phyloP scores from a whole-genome alignment of 2,888 invertebrate genomes.

The Pterostichus madidus region DNA sequence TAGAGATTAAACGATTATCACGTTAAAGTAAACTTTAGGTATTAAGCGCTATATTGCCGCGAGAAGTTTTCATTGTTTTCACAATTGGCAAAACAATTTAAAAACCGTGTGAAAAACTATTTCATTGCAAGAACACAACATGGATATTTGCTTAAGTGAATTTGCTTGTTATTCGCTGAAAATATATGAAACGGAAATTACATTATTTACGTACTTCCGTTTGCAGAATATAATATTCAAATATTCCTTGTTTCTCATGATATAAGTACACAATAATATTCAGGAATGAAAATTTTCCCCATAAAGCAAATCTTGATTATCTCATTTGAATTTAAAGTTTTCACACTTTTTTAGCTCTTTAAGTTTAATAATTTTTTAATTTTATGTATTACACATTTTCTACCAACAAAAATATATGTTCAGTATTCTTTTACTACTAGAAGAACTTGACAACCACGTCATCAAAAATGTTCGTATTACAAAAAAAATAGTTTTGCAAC shows the following conservation, averaged over 20 bases:
- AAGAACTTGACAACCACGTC: too few relatives aligned
- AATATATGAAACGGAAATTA: conserved; percentile 56
- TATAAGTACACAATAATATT: not conserved
- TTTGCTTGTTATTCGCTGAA: conserved; percentile 51
- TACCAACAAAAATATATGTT: too few relatives aligned
- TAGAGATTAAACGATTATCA: conserved; percentile 17
- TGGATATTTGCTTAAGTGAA: conserved; percentile 54
- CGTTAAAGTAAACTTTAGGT: not conserved
- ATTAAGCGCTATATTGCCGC: not conserved
- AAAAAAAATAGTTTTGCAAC: too few relatives aligned
- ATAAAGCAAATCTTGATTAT: not conserved
- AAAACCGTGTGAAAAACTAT: conserved; percentile 28
- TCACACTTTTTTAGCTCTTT: not conserved
- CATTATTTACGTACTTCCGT: conserved; percentile 44
- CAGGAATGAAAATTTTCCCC: not conserved
- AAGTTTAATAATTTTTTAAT: not conserved
- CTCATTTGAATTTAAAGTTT: not conserved
- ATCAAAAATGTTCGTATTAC: too few relatives aligned
- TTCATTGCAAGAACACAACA: conserved; percentile 34
- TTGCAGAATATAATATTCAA: conserved; percentile 43
- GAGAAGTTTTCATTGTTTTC: conserved; percentile 19
- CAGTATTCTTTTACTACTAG: too few relatives aligned
- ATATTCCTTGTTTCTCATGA: conserved; percentile 17
- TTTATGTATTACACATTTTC: too few relatives aligned
- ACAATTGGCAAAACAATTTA: conserved; percentile 31